These are phyloP conservation scores for Glandiceps talaboti DNA, from an alignment of 53 echinoderm and acorn worm species.

Conservation along the genomic window DNA sequence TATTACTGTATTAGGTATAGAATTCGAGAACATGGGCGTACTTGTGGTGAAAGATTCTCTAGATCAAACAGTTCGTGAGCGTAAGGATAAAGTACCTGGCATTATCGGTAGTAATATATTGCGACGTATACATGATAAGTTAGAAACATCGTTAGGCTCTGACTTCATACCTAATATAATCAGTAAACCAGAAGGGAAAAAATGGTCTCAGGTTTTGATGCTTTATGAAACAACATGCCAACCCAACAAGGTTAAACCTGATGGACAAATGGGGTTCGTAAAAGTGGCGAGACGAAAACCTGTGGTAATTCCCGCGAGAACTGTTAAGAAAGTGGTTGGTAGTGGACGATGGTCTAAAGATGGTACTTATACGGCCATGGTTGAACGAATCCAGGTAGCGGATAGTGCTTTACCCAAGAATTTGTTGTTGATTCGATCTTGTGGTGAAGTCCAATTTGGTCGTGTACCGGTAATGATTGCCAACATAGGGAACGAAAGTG, in stretches of 20 bases:
- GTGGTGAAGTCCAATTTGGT: background rate
- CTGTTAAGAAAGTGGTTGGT: background rate
- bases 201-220: constrained; percentile 13
- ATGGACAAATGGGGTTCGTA: background rate
- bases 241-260: background rate
- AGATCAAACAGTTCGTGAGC: background rate
- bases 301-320: background rate
- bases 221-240: constrained; percentile 7
- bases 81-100: background rate
- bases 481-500: background rate
- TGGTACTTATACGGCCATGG: background rate
- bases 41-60: background rate
- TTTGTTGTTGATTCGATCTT: background rate
- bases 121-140: constrained; percentile 5
- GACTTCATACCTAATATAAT: background rate
- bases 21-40: background rate
- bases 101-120: constrained; percentile 24
- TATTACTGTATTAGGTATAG: background rate
- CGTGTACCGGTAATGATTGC: background rate
- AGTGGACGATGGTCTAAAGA: background rate
- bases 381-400: background rate
- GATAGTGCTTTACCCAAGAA: background rate
- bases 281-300: background rate
- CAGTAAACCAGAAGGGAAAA: background rate
- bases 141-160: constrained; percentile 1